Conservation (phyloP, 92 coral and sea anemone genomes). For the Nematostella vectensis region DNA sequence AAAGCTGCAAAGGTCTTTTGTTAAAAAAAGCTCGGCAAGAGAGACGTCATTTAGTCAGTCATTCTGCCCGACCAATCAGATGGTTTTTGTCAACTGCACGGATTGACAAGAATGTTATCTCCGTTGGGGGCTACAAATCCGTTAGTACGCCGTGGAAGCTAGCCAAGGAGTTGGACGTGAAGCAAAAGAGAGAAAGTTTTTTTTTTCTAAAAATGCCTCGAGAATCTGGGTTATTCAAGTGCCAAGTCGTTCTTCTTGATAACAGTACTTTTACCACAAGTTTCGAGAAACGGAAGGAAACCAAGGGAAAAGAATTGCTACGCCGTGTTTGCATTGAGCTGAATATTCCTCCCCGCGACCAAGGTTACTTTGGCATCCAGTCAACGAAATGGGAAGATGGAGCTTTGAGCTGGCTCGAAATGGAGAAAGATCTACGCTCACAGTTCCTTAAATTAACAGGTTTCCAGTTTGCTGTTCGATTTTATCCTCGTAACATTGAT, state of each 20-base stretch:
- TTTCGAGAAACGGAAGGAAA: slow-evolving; percentile 49
- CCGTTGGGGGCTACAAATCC: no score
- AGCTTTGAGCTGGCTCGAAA: slow-evolving; percentile 78
- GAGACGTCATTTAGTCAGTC: no score
- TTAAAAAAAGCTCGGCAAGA: no score
- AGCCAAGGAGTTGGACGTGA: no score
- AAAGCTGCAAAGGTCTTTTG: no score
- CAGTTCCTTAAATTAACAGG: slow-evolving; percentile 71
- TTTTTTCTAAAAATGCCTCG: no score
- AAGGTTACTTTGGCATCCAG: slow-evolving; percentile 64
- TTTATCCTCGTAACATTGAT: slow-evolving; percentile 59
- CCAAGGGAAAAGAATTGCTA: slow-evolving; percentile 56
- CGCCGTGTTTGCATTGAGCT: slow-evolving; percentile 51
- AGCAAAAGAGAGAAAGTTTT: no score
- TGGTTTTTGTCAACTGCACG: no score
- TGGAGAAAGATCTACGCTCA: slow-evolving; percentile 44
- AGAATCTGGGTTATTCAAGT: no score
- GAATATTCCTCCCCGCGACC: slow-evolving; percentile 32
- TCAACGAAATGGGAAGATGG: slow-evolving; percentile 75
- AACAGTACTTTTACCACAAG: slow-evolving; percentile 43
- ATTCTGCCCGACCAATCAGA: no score
- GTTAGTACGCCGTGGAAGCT: no score
- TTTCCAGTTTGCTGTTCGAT: slow-evolving; percentile 83
- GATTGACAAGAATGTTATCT: no score
- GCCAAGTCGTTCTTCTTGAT: slow-evolving; percentile 72